These are phyloP conservation scores for Mionectes olivaceus DNA, from an alignment of 2,797 vertebrate genomes.

Conservation along the genomic window DNA sequence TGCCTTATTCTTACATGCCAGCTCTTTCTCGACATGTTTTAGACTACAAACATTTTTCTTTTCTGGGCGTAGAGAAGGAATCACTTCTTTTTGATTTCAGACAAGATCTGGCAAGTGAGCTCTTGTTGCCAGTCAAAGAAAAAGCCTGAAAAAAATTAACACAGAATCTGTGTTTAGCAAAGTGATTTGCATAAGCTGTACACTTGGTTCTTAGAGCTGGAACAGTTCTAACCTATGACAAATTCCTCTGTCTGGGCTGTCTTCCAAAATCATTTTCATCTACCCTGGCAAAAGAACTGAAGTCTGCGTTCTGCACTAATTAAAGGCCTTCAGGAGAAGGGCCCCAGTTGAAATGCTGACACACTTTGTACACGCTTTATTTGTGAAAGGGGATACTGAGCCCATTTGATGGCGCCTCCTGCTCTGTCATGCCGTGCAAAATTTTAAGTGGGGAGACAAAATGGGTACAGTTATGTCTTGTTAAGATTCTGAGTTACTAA, in stretches of 20 bases:
- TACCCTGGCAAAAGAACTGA: slow-evolving; percentile 87
- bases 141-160: slow-evolving; percentile 71
- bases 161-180: slow-evolving; percentile 79
- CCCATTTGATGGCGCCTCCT: slow-evolving; percentile 74
- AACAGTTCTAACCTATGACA: slow-evolving; percentile 88
- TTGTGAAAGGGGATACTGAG: slow-evolving; percentile 78
- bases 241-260: slow-evolving; percentile 89
- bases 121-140: slow-evolving; percentile 68
- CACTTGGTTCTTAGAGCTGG: slow-evolving; percentile 84
- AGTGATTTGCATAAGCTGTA: slow-evolving; percentile 82
- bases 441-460: slow-evolving; percentile 61
- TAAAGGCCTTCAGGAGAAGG: slow-evolving; percentile 90
- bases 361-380: slow-evolving; percentile 86
- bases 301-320: slow-evolving; percentile 92
- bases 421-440: slow-evolving; percentile 38
- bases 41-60: slow-evolving; percentile 70
- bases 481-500: slow-evolving; percentile 5
- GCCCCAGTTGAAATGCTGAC: slow-evolving; percentile 89
- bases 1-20: slow-evolving; percentile 62
- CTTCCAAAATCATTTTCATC: slow-evolving; percentile 86
- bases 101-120: slow-evolving; percentile 78
- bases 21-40: slow-evolving; percentile 69
- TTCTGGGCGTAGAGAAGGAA: slow-evolving; percentile 67
- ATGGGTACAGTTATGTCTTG: slow-evolving; percentile 39
- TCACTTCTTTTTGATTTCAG: slow-evolving; percentile 78